Evolutionary conservation across 1,140 invertebrate species (phyloP).

Genomic region (Nephotettix cincticeps): DNA sequence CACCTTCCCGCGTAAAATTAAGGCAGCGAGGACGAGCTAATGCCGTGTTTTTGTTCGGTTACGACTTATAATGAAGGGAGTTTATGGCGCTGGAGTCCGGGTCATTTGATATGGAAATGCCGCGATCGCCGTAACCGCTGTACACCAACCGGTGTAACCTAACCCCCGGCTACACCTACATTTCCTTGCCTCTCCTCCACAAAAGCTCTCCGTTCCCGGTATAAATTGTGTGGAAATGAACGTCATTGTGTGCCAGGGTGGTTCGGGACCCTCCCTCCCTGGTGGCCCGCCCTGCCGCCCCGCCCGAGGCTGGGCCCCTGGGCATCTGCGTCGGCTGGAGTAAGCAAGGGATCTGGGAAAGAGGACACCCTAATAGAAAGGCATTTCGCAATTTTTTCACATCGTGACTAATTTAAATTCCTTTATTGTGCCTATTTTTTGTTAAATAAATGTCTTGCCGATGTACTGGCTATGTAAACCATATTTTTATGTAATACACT

Average conservation of each 20-base stretch:
- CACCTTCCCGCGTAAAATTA: not conserved
- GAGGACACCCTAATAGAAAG: too few species aligned
- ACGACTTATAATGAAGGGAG: slow-evolving; percentile 12
- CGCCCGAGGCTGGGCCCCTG: too few species aligned
- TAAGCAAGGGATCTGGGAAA: too few species aligned
- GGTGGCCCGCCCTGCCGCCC: not conserved
- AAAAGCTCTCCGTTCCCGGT: not conserved
- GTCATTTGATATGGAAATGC: slow-evolving; percentile 18
- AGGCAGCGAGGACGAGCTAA: not conserved
- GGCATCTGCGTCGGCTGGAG: too few species aligned
- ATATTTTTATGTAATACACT: too few species aligned
- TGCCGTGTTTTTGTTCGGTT: not conserved
- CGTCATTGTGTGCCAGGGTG: not conserved
- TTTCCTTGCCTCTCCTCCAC: not conserved
- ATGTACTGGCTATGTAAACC: too few species aligned
- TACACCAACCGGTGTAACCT: too few species aligned
- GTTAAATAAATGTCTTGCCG: too few species aligned
- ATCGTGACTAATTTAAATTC: too few species aligned
- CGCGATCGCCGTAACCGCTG: not conserved
- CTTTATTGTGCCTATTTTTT: too few species aligned
- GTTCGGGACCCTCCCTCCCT: not conserved
- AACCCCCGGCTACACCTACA: not conserved
- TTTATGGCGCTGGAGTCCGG: not conserved
- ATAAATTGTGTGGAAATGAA: slow-evolving; percentile 10
- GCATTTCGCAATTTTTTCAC: too few species aligned